Conservation (phyloP, 2,888 invertebrate genomes). For the Apodemia mormo region DNA sequence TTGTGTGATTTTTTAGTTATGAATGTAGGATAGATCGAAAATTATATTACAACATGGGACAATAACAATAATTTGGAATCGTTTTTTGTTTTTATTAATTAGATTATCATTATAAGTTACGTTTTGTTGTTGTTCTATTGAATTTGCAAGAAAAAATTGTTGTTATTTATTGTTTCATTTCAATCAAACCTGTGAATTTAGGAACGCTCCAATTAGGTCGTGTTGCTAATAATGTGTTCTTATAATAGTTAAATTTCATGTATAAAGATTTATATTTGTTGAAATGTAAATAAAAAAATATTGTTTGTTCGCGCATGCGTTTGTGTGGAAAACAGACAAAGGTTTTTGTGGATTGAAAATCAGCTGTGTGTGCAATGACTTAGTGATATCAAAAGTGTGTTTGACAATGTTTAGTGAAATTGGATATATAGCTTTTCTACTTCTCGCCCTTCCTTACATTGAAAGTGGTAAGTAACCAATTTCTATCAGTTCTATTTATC, state of each 20-base stretch:
- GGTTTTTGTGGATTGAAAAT: conserved; percentile 82
- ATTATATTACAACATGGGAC: conserved; percentile 47
- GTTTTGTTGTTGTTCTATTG: conserved; percentile 40
- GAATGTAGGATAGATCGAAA: conserved; percentile 48
- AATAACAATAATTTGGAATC: conserved; percentile 44
- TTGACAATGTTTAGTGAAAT: conserved; percentile 84
- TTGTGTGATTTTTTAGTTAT: conserved; percentile 32
- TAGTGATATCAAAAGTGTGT: conserved; percentile 74
- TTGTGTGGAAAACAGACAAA: conserved; percentile 81
- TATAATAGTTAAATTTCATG: conserved; percentile 42
- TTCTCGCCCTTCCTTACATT: conserved; percentile 85
- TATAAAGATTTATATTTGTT: conserved; percentile 54
- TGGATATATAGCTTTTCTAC: conserved; percentile 85
- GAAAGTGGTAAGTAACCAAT: conserved; percentile 84
- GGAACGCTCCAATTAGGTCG: conserved; percentile 49
- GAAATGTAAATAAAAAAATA: conserved; percentile 80
- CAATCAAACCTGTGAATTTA: conserved; percentile 39
- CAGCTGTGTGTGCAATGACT: conserved; percentile 83
- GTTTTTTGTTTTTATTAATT: conserved; percentile 41
- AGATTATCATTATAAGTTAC: conserved; percentile 35
- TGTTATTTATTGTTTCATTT: conserved; percentile 64
- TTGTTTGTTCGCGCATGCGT: conserved; percentile 81
- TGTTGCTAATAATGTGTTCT: conserved; percentile 46
- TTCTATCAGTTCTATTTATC: not conserved
- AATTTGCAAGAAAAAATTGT: conserved; percentile 51